Conservation (phyloP, 2,888 invertebrate species). For the Eremobia ochroleuca region DNA sequence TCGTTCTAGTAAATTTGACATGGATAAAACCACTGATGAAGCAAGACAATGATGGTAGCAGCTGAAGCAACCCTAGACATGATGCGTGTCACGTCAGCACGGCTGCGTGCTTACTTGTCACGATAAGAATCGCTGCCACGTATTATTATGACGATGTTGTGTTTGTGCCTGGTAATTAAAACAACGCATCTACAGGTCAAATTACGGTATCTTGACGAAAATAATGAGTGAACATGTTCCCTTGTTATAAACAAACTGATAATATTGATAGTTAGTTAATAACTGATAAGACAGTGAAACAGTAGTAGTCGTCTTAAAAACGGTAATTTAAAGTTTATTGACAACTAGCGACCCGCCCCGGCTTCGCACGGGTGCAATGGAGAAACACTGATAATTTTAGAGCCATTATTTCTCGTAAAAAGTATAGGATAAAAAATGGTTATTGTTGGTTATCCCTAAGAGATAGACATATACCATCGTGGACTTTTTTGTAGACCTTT, state of each 20-base stretch:
- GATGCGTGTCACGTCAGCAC: constrained; percentile 29
- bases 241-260: neutral
- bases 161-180: constrained; percentile 15
- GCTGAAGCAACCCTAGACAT: constrained; percentile 14
- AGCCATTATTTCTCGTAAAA: too few species aligned
- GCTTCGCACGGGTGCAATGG: too few species aligned
- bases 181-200: constrained; percentile 19
- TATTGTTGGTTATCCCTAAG: too few species aligned
- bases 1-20: too few species aligned
- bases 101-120: constrained; percentile 5
- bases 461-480: too few species aligned
- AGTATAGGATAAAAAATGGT: too few species aligned
- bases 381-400: too few species aligned
- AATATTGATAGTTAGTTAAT: neutral
- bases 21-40: neutral
- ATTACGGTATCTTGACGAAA: neutral
- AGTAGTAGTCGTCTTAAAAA: neutral
- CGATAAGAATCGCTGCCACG: constrained; percentile 40
- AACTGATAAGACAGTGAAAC: neutral
- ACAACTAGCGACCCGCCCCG: too few species aligned
- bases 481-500: too few species aligned
- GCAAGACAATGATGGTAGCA: neutral
- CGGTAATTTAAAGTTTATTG: neutral
- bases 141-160: constrained; percentile 17
- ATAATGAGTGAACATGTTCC: neutral